These are phyloP conservation scores for Thereuonema tuberculata DNA, from an alignment of 1,140 invertebrate species.

Conservation along the genomic window DNA sequence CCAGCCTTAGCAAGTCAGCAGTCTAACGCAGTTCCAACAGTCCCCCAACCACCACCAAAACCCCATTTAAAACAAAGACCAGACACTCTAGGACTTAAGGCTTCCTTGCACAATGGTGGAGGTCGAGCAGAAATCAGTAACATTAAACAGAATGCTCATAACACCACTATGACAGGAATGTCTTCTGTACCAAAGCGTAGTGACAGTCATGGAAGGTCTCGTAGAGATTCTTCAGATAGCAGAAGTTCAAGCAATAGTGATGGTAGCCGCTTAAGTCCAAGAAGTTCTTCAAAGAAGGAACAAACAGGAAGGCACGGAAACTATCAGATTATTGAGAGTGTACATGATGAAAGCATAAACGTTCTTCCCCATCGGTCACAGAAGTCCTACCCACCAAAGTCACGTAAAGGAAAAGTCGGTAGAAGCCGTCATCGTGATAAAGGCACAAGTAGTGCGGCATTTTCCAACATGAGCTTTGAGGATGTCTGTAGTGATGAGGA, in stretches of 20 bases:
- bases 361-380: neutral
- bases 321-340: neutral
- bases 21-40: neutral
- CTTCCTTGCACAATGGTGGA: neutral
- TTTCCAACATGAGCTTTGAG: constrained; percentile 65
- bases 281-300: neutral
- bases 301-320: neutral
- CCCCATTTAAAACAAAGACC: neutral
- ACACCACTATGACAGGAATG: neutral
- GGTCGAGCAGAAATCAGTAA: neutral
- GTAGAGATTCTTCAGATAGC: constrained; percentile 8
- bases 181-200: neutral
- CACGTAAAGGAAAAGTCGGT: constrained; percentile 17
- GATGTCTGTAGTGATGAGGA: constrained; percentile 55
- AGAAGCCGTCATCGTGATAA: constrained; percentile 16
- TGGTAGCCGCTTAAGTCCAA: neutral
- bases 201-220: neutral
- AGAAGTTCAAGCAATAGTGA: constrained; percentile 7
- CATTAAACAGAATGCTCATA: neutral
- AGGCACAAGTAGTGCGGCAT: constrained; percentile 34
- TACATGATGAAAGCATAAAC: neutral
- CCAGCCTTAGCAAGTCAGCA: neutral
- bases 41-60: neutral
- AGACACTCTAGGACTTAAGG: neutral
- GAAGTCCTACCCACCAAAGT: neutral